Conservation (phyloP, 1,140 invertebrate genomes). For the Papilio helenus region DNA sequence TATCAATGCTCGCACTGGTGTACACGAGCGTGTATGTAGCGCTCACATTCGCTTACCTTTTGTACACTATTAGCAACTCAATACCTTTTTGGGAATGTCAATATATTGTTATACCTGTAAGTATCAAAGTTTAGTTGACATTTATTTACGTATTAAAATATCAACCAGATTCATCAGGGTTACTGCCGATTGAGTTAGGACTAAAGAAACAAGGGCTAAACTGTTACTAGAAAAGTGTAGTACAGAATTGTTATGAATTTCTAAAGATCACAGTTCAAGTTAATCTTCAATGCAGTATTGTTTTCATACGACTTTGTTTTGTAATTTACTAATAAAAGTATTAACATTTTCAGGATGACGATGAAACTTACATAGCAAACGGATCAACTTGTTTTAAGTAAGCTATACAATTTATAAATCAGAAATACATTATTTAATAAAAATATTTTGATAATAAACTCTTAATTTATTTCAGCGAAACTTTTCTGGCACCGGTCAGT, state of each 20-base stretch:
- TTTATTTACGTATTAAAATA: neutral
- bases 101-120: conserved; percentile 63
- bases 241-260: no score
- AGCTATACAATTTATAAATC: conserved; percentile 45
- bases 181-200: no score
- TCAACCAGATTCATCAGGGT: no score
- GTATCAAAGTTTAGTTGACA: conserved; percentile 41
- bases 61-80: conserved; percentile 81
- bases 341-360: conserved; percentile 64
- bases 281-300: no score
- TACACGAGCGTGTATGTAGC: conserved; percentile 83
- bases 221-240: no score
- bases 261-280: no score
- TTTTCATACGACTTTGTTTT: no score
- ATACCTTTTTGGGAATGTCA: conserved; percentile 82
- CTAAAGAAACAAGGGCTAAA: no score
- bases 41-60: conserved; percentile 80
- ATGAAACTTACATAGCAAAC: conserved; percentile 55
- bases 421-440: neutral
- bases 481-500: conserved; percentile 58
- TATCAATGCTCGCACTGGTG: conserved; percentile 77
- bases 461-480: conserved; percentile 55
- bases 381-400: conserved; percentile 81
- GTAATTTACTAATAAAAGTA: conserved; percentile 16
- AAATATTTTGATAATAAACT: neutral